phyloP scores from a whole-genome alignment of 2,113 vertebrate species.

The Mormoops blainvillei region DNA sequence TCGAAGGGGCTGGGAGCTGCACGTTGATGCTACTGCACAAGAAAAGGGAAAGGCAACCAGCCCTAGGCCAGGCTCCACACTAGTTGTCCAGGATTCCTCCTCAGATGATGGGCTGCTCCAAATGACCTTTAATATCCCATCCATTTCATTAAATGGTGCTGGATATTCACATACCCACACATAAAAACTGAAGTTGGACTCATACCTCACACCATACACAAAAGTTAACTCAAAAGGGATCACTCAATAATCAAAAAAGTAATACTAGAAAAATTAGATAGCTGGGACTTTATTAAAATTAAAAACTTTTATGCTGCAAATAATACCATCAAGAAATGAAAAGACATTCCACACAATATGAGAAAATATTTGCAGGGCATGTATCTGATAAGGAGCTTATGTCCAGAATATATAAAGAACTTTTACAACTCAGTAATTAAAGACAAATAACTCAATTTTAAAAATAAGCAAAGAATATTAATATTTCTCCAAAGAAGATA shows the following conservation, averaged over 20 bases:
- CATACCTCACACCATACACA: neutral
- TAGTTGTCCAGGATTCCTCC: neutral
- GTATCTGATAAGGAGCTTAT: neutral
- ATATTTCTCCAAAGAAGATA: constrained; percentile 22
- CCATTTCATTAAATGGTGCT: neutral
- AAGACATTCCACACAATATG: neutral
- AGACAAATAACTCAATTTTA: neutral
- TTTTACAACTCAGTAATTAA: neutral
- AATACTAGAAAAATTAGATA: neutral
- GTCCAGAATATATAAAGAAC: neutral
- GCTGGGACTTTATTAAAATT: neutral
- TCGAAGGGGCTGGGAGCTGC: neutral
- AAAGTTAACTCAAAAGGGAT: constrained; percentile 13
- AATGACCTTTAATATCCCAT: neutral
- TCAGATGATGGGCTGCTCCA: neutral
- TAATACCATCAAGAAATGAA: neutral
- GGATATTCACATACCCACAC: neutral
- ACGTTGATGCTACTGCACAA: neutral
- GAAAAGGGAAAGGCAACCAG: neutral
- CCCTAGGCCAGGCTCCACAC: neutral
- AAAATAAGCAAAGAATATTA: neutral
- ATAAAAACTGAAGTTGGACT: neutral
- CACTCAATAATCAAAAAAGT: neutral
- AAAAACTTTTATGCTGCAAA: neutral
- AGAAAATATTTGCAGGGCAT: neutral